A percentile compares a stretch with the other conserved stretches of the same genome.
phyloP scores from a whole-genome alignment of 2,113 vertebrate genomes.

The Varanus salvator region DNA sequence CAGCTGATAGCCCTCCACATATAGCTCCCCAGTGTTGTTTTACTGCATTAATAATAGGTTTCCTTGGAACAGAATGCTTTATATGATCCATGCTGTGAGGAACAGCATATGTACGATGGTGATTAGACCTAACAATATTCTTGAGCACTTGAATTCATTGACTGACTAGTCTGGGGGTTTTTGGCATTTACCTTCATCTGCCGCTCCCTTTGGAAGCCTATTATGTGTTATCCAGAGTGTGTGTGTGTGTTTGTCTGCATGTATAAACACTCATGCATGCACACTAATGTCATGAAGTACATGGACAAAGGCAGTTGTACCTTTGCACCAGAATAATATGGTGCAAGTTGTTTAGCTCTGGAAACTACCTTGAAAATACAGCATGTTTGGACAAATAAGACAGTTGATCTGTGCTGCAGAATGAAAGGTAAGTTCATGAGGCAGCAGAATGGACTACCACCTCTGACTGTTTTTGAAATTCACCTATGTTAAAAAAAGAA shows the following conservation, averaged over 20 bases:
- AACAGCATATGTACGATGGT: slow-evolving; percentile 34
- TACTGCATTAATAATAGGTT: slow-evolving; percentile 50
- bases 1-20: slow-evolving; percentile 52
- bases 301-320: not conserved
- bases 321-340: not conserved
- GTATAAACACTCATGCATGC: not conserved
- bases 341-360: not conserved
- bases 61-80: slow-evolving; percentile 29
- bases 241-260: not conserved
- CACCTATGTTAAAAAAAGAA: not conserved
- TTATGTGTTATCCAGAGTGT: not conserved
- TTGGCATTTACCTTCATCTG: slow-evolving; percentile 29
- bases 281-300: not conserved
- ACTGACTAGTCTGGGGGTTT: slow-evolving; percentile 26
- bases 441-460: not conserved
- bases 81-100: slow-evolving; percentile 35
- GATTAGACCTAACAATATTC: not conserved
- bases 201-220: slow-evolving; percentile 30
- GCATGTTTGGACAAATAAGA: not conserved
- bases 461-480: not conserved
- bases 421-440: too few species aligned
- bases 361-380: not conserved
- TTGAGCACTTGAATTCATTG: slow-evolving; percentile 49
- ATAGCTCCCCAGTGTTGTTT: slow-evolving; percentile 46
- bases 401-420: not conserved